Base-by-base conservation (phyloP, 1,140 invertebrate genomes). In the Panagrolaimus sp. region DNA sequence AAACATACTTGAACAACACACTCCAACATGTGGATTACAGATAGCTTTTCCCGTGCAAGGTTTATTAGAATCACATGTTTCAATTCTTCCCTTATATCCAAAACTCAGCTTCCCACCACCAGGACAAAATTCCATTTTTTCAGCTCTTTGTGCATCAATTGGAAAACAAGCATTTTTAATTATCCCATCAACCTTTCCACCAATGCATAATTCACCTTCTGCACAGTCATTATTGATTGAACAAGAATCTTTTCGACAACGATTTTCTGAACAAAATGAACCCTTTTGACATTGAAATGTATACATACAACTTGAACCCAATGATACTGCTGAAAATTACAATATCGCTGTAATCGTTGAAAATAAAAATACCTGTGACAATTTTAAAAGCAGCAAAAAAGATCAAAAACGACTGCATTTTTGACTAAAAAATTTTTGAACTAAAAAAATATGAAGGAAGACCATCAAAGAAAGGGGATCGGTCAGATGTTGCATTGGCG, bases 21-120 rank as follows among this genome's bases (percentile, higher is more conserved):
- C 45, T 38, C 72, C 72, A 51, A 42, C 71, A 20, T 53, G 38
- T n/a, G 72, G 72, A 38, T 73, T 73, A 65, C 72, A 73, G 46
- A 73, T 67, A 8, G 8, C 45, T 31, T 20, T 62, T 31, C 71
- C 71, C 7, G 46, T 23, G 46, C 72, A 73, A 2, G 72, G 48
- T 23, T 38, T 44, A 9, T 74, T 63, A 16, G 69, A 42, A 67
- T 68, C 66, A 48, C 72, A 73, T 3, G 61, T 67, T 63, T 73
- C 72, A 11, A 47, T 31, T 16, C 14, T 20, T 14, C 70, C 71
- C 11, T 48, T 38, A 8, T n/a, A 14, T 5, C 46, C 51, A 16
- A 43, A 25, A 2, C 42, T 25, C 14, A 63, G 63, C n/a, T 43
- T 45, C n/a, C 72, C 72, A 27, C 70, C 71, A 9, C 72, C 72